Evolutionary conservation across 2,888 invertebrate genomes (phyloP).

Genomic region (Mythimna loreyi): DNA sequence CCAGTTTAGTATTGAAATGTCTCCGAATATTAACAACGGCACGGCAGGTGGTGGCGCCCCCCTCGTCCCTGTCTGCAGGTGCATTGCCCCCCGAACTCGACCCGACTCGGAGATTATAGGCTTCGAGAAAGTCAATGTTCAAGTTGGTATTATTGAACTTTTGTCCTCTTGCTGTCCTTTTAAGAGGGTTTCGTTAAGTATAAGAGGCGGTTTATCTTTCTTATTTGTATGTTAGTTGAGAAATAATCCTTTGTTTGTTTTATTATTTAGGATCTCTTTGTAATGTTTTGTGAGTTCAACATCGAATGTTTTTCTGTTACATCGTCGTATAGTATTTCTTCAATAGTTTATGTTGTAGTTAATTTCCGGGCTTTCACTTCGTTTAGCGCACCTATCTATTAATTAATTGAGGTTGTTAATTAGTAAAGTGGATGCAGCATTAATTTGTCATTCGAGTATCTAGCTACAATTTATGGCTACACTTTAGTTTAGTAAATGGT

Average conservation of each 20-base stretch:
- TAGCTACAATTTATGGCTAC: slow-evolving; percentile 34
- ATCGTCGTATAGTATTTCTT: slow-evolving; percentile 15
- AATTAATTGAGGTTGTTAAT: slow-evolving; percentile 42
- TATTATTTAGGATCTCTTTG: slow-evolving; percentile 11
- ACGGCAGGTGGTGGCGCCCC: slow-evolving; percentile 76
- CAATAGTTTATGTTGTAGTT: slow-evolving; percentile 24
- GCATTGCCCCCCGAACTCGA: slow-evolving; percentile 76
- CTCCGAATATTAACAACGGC: slow-evolving; percentile 61
- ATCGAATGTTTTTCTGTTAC: background rate
- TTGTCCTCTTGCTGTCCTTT: slow-evolving; percentile 43
- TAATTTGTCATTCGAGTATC: slow-evolving; percentile 49
- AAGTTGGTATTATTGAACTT: slow-evolving; percentile 52
- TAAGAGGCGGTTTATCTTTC: slow-evolving; percentile 32
- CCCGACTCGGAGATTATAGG: slow-evolving; percentile 60
- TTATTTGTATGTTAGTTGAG: slow-evolving; percentile 16
- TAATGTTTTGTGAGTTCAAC: slow-evolving; percentile 2
- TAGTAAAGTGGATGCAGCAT: slow-evolving; percentile 44
- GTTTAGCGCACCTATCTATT: slow-evolving; percentile 42
- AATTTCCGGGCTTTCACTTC: slow-evolving; percentile 34
- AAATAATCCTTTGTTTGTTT: slow-evolving; percentile 38
- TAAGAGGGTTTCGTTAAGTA: slow-evolving; percentile 19
- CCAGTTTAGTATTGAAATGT: slow-evolving; percentile 61
- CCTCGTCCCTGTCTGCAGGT: slow-evolving; percentile 69
- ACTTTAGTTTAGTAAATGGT: slow-evolving; percentile 53
- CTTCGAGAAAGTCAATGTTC: slow-evolving; percentile 53